Evolutionary conservation across 2,797 vertebrate genomes (phyloP).

Genomic region (Peromyscus eremicus): DNA sequence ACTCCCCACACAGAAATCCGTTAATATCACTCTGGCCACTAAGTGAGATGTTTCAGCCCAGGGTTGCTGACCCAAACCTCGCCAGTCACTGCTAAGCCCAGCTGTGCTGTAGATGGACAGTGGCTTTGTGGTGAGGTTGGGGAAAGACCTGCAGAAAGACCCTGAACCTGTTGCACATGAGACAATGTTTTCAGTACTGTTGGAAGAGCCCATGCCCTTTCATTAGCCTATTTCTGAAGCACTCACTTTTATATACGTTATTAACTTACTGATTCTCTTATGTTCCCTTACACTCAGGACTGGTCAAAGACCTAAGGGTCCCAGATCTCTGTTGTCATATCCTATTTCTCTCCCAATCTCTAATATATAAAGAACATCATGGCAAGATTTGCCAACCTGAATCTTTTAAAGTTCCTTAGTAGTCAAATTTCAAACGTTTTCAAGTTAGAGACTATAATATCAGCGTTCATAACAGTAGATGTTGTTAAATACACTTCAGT

Average conservation of each 20-base stretch:
- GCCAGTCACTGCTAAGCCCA: neutral
- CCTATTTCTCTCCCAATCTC: neutral
- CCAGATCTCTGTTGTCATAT: neutral
- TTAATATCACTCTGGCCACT: conserved; percentile 12
- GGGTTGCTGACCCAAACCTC: neutral
- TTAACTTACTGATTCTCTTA: neutral
- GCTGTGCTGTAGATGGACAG: neutral
- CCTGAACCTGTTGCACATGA: neutral
- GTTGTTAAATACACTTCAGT: conserved; percentile 11
- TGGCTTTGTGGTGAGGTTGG: neutral
- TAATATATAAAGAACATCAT: neutral
- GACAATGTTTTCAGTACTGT: neutral
- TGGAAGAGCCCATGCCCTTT: neutral
- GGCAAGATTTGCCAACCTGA: neutral
- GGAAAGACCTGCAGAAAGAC: neutral
- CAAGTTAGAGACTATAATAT: neutral
- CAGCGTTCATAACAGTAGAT: neutral
- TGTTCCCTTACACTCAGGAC: neutral
- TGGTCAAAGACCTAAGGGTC: neutral
- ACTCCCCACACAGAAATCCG: neutral
- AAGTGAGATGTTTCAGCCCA: conserved; percentile 4
- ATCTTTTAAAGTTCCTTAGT: neutral
- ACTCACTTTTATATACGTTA: neutral
- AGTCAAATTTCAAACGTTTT: conserved; percentile 25
- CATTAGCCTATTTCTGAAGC: neutral